Evolutionary conservation across 2,113 vertebrate species (phyloP), one percentile per base, ranked within the genome.

Genomic region (Pteropus alecto): DNA sequence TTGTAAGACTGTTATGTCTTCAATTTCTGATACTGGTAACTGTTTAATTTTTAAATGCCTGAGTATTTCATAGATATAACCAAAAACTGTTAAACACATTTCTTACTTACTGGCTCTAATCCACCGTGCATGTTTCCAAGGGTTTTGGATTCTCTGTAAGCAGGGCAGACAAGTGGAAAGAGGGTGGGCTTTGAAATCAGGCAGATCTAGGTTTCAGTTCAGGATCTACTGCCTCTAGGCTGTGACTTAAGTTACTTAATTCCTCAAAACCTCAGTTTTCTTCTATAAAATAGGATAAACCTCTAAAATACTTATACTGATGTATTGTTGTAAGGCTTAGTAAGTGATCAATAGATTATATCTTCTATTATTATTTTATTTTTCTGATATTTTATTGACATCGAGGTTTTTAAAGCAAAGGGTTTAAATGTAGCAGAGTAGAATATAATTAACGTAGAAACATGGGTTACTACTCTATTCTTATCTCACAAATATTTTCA

Each of bases 401-500:
- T 46, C 35, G 61, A 94, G 21, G 26, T 22, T 96, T 84, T 95
- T 83, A 77, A 61, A 87, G 46, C 46, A 90, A 85, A 91, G 26
- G 4, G 3, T 86, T 93, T 77, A 94, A 84, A 85, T 93, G 91
- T 76, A 93, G 51, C 26, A 67, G 76, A 73, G 15, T 22, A 41
- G 18, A 1, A 18, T 78, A 19, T 22, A 86, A 48, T 22, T 87
- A 78, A 30, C 22, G 30, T 30, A 46, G 60, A 92, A 84, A 33
- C 68, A 78, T 28, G 51, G 24, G 24, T 78, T 77, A 38, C 58
- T 81, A 35, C 35, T 87, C 5, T 46, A 41, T 78, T 91, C 18
- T 91, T 61, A 71, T 73, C 41, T 88, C 43, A 76, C 10, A 85
- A 46, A 85, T 71, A 90, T 77, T 94, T 97, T 93, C 71, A 22